A percentile compares a stretch with the other conserved stretches of the same genome.
Conservation (phyloP, 2,797 vertebrate species). For the Lithobates sylvaticus region DNA sequence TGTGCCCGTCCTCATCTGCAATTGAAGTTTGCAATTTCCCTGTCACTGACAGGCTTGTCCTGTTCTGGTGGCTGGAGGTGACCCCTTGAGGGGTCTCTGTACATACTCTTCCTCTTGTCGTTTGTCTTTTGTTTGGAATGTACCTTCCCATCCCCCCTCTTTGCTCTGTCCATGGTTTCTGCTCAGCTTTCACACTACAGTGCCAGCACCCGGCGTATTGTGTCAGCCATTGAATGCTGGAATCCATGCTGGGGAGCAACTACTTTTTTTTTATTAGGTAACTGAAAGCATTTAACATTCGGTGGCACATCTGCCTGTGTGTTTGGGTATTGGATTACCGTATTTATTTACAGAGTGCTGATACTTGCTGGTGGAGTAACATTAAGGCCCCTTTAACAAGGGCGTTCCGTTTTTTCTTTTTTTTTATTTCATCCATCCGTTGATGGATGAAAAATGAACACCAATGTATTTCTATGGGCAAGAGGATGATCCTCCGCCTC, state of each 20-base stretch:
- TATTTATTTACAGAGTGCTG: neutral
- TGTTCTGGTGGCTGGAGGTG: conserved; percentile 4
- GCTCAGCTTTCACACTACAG: neutral
- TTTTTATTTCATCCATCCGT: too few species aligned
- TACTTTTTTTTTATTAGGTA: neutral
- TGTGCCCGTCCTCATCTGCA: neutral
- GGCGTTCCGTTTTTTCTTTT: too few species aligned
- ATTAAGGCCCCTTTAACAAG: too few species aligned
- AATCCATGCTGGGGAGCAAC: neutral
- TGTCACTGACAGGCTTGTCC: neutral
- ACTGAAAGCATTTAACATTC: neutral
- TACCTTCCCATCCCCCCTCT: conserved; percentile 14
- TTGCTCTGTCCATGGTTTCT: conserved; percentile 36
- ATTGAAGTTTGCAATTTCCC: neutral
- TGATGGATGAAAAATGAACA: too few species aligned
- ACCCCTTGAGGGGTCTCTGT: conserved; percentile 29
- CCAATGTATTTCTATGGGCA: too few species aligned
- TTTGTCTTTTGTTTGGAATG: conserved; percentile 32
- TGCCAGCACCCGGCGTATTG: neutral
- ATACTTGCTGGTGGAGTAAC: too few species aligned
- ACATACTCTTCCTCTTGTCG: conserved; percentile 31
- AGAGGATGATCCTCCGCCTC: too few species aligned
- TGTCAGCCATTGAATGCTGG: neutral
- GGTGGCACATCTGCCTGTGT: neutral
- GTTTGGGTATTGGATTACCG: neutral